Base-by-base conservation (phyloP, 2,888 invertebrate species). In the Osedax fenrisi region DNA sequence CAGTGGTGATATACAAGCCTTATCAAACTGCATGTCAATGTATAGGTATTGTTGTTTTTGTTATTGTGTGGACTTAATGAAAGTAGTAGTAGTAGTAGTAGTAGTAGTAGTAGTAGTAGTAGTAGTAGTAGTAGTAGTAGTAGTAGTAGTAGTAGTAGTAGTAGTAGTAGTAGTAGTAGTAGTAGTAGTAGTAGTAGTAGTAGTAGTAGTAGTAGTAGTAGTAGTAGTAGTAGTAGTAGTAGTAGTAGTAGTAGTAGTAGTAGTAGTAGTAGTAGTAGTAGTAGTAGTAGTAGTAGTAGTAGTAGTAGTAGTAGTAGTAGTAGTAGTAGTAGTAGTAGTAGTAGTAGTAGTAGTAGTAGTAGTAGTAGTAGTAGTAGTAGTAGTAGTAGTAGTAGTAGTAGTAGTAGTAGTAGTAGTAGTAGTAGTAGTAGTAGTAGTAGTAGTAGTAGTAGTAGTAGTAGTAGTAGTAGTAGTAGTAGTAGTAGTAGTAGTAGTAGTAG, bases 71-170 rank as follows among this genome's bases (percentile, higher is more conserved):
- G n/a, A n/a, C n/a, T n/a, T n/a, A n/a, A n/a, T n/a, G n/a, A n/a
- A n/a, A 70, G 75, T 68, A 76, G 75, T 76, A 76, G 75, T 68
- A 76, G 67, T 76, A 75, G 75, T 76, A 75, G 75, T 76, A 75
- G 75, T 76, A 75, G 75, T 76, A 75, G 75, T 76, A 75, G 75
- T 75, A 75, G 75, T 75, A 75, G 75, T 75, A 75, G 75, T 75
- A 75, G 75, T 75, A 75, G 75, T 75, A 75, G 75, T 75, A 75
- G 75, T 75, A 75, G 74, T 75, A 75, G 74, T 75, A 75, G 74
- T 75, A 75, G 74, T 75, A 75, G 74, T 75, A 75, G 74, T 75
- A 75, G 74, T 75, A 75, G 74, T 75, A 61, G 74, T 75, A 75
- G 74, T 75, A 75, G 74, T 75, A 75, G 74, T 75, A 75, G 74